Base-by-base conservation (phyloP, 2,888 invertebrate genomes). In the Drosophila nr. perissopoda region DNA sequence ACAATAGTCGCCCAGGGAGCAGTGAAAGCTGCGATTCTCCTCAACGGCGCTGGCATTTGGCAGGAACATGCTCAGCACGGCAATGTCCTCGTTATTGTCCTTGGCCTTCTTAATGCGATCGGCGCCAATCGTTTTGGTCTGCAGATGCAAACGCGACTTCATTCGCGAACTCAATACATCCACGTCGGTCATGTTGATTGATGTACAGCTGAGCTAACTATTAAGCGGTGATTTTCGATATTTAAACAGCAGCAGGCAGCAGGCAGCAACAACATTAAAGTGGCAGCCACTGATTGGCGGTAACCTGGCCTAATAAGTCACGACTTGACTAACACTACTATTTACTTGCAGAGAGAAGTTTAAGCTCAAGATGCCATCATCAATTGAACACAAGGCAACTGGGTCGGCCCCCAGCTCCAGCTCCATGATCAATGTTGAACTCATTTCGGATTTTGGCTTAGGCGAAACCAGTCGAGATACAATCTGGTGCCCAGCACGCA, bases 41-140 rank as follows among this genome's bases (percentile, higher is more conserved):
- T 95, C 95, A 56, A 94, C 94, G 42, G 95, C 94, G 85, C 94
- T 95, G 64, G 92, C 91, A 73, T 94, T 94, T 53, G 97, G 96
- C 73, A 97, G 94, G 91, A 97, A 96, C 96, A 97, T 97, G 79
- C 97, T 97, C 86, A 97, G 94, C 86, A 98, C 95, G 62, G 97
- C 97, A 73, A 97, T 95, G 94, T 98, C 98, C 94, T 97, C 97
- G 93, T 97, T 97, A 92, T 96, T 96, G 88, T 97, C 96, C 93
- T 96, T 95, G 74, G 97, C 97, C 91, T 95, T 95, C 83, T 95
- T 95, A 90, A 97, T 97, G 92, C 97, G 94, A 21, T 97, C 97
- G 89, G 96, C 96, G n/a, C 97, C 97, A 60, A 96, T 96, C 42
- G 96, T 97, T 94, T 96, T 97, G 58, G 96, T 96, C 81, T 95